Conservation (phyloP, 2,888 invertebrate genomes). For the Acanthoscelides obtectus region DNA sequence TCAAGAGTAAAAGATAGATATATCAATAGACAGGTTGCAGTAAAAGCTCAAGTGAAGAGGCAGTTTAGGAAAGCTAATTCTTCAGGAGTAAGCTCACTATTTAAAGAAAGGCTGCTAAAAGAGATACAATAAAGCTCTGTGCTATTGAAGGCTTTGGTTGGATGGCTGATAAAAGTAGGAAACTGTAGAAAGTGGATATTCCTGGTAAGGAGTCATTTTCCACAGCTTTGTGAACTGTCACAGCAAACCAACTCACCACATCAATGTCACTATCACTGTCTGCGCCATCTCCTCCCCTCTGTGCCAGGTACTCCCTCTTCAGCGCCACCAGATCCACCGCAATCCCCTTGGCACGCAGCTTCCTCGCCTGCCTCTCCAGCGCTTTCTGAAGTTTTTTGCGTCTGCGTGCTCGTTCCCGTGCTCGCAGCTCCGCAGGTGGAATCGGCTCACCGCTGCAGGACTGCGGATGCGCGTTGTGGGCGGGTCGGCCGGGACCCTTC, state of each 20-base stretch:
- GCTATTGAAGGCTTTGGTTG: no score
- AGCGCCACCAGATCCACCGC: constrained; percentile 82
- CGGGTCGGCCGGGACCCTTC: constrained; percentile 96
- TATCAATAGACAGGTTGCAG: no score
- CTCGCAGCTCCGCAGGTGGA: constrained; percentile 81
- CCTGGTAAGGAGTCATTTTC: no score
- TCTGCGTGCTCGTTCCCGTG: constrained; percentile 81
- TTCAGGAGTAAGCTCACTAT: no score
- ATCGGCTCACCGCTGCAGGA: constrained; percentile 97
- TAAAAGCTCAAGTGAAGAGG: no score
- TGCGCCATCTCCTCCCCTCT: constrained; percentile 57
- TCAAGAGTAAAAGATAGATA: no score
- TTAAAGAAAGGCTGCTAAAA: no score
- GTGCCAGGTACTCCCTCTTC: constrained; percentile 79
- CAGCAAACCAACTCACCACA: constrained; percentile 64
- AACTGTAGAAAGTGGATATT: no score
- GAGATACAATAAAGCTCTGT: no score
- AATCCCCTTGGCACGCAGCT: constrained; percentile 86
- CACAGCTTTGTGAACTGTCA: no score
- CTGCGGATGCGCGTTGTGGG: constrained; percentile 97
- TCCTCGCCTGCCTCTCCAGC: constrained; percentile 86
- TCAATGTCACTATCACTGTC: constrained; percentile 73
- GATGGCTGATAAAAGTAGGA: no score
- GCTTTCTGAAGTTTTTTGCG: constrained; percentile 90
- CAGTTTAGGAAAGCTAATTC: no score